phyloP scores from a whole-genome alignment of 2,888 invertebrate genomes.

The Unio delphinus region DNA sequence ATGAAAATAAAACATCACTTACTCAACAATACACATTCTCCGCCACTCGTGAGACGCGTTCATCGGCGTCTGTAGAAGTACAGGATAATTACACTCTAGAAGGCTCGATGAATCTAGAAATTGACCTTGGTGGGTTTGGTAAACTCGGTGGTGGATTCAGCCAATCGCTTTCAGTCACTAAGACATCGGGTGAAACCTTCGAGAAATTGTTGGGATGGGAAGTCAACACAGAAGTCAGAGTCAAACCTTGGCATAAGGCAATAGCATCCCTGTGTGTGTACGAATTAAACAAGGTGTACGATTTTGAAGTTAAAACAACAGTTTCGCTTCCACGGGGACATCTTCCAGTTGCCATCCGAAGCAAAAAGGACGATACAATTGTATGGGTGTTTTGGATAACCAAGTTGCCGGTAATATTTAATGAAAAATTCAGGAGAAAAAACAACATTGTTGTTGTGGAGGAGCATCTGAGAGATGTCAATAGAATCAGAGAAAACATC shows the following conservation, averaged over 20 bases:
- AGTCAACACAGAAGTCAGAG: constrained; percentile 38
- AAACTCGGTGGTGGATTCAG: constrained; percentile 36
- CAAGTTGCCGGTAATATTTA: constrained; percentile 27
- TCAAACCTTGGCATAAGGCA: constrained; percentile 28
- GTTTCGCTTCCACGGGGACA: constrained; percentile 26
- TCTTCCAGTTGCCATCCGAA: constrained; percentile 33
- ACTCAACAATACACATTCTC: constrained; percentile 38
- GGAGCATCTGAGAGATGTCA: background rate
- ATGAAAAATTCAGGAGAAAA: constrained; percentile 10
- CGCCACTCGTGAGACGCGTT: constrained; percentile 30
- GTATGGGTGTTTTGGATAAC: constrained; percentile 24
- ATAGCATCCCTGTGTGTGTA: constrained; percentile 32
- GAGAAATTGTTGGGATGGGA: constrained; percentile 34
- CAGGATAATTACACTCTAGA: constrained; percentile 43
- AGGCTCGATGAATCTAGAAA: constrained; percentile 34
- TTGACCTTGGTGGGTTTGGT: constrained; percentile 32
- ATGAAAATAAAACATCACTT: constrained; percentile 34
- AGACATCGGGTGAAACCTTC: constrained; percentile 34
- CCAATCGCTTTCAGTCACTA: constrained; percentile 33
- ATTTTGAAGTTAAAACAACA: constrained; percentile 40
- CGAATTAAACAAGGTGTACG: constrained; percentile 22
- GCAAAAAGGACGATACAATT: constrained; percentile 24
- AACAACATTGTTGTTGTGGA: constrained; percentile 1
- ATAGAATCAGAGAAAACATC: constrained; percentile 10
- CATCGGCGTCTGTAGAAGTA: constrained; percentile 33